Evolutionary conservation across 1,140 invertebrate genomes (phyloP), one percentile per base, ranked within the genome.

Genomic region (Bombus cullumanus): DNA sequence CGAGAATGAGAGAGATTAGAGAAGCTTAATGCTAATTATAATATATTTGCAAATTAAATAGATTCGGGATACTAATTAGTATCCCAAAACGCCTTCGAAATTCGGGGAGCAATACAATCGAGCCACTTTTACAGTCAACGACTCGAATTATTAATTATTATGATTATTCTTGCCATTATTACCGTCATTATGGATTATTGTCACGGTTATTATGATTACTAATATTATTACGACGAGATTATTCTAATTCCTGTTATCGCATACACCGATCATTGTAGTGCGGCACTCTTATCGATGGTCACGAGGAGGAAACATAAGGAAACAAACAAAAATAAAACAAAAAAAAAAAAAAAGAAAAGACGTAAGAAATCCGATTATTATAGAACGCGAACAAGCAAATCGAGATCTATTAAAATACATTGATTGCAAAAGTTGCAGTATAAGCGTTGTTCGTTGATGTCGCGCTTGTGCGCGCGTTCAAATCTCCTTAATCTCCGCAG

Each of bases 341-440:
- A 25, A 25, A 75, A 34, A 25, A 25, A 75, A 34, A 37, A 76
- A 76, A n/a, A 76, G 37, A 59, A 4, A 75, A 18, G 10, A 43
- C 31, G 8, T 18, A 34, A 53, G 47, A 39, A 76, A 28, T 47
- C 6, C 31, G 31, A 57, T 75, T 75, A 89, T 86, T 81, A 86
- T 88, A 86, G 75, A 88, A 57, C 57, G 68, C 73, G 64, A 59
- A 53, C 47, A 53, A 53, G 18, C 47, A 22, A 18, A 53, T 53
- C 18, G 80, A 87, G 81, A 81, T 89, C 81, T 90, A 87, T 89
- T 89, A 87, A 90, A 73, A 87, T 73, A 74, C 64, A 90, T 90
- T 75, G 47, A 90, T 81, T 79, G 85, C 85, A 37, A 89, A 84
- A 53, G 88, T 66, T 87, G 85, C 83, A 84, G 59, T 89, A 79